Base-by-base conservation (phyloP, 2,888 invertebrate species). In the Caenorhabditis japonica region DNA sequence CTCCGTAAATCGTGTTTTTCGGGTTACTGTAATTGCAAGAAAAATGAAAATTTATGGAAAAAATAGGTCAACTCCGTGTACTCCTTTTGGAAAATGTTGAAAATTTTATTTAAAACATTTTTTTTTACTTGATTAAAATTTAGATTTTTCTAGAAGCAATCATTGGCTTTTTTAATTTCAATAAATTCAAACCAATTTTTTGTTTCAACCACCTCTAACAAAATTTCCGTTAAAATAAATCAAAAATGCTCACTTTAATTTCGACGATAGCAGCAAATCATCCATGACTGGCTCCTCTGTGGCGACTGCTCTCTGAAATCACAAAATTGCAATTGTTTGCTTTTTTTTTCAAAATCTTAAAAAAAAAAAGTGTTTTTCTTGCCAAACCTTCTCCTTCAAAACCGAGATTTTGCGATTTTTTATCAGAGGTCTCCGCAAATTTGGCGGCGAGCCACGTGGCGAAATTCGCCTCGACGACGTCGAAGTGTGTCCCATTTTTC, bases 211-310 rank as follows among this genome's bases (percentile, higher is more conserved):
- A n/a, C n/a, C n/a, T n/a, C n/a, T n/a, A n/a, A n/a, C n/a, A n/a
- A n/a, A n/a, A n/a, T n/a, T n/a, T 5, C 30, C 30, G 10, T 30
- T 30, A 44, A 36, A 44, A 19, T 17, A 7, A 1, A 0, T 21
- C 23, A 2, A 49, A 27, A 58, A 36, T 19, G 34, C 70, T 41
- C 43, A 76, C 76, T 74, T 76, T 17, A 79, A 62, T 21, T 79
- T 74, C 43, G 76, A 75, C 27, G 71, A 69, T 38, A 76, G 46
- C 34, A 79, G 47, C 13, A 79, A 53, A 39, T 76, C 79, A 56
- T 79, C 79, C 76, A 76, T 76, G 15, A 64, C 44, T 23, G 47
- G 59, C 36, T 72, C 34, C 60, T 60, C 64, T 36, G 51, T 51
- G 30, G 47, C 30, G 13, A 55, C 56, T 12, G 55, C 17, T 49